Conservation (phyloP, 37 sponge, comb jelly and placozoan species). For the Mnemiopsis leidyi region DNA sequence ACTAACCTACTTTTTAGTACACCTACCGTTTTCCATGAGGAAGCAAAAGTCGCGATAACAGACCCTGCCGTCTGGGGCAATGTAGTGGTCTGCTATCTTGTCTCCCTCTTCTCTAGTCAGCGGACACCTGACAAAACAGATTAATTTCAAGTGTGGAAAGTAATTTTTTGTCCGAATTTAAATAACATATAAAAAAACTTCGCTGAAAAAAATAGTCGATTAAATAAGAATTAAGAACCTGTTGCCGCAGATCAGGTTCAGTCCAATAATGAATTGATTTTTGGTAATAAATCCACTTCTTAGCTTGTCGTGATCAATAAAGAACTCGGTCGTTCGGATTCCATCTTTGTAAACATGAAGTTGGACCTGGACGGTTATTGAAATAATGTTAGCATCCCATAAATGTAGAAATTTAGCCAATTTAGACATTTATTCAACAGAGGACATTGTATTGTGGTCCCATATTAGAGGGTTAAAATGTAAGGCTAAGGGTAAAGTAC, state of each 20-base stretch:
- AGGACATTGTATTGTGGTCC: too few relatives aligned
- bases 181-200: too few relatives aligned
- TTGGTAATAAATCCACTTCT: constrained; percentile 86
- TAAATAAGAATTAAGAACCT: too few relatives aligned
- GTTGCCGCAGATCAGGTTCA: constrained; percentile 46
- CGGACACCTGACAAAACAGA: constrained; percentile 66
- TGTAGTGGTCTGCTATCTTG: constrained; percentile 71
- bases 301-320: constrained; percentile 86
- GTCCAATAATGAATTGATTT: constrained; percentile 75
- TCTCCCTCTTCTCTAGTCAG: constrained; percentile 75
- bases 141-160: too few relatives aligned
- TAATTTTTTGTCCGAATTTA: too few relatives aligned
- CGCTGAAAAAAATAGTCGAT: too few relatives aligned
- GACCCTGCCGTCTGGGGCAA: constrained; percentile 74
- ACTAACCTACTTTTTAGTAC: too few relatives aligned
- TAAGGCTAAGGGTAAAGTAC: too few relatives aligned
- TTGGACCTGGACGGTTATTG: constrained; percentile 60
- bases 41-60: constrained; percentile 83
- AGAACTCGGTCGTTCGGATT: constrained; percentile 91
- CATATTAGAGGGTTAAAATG: too few relatives aligned
- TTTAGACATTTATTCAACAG: too few relatives aligned
- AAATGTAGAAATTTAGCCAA: too few relatives aligned
- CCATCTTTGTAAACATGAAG: constrained; percentile 87
- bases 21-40: constrained; percentile 85
- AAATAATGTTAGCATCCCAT: too few relatives aligned